These are phyloP conservation scores for Solea solea DNA, from an alignment of 2,113 vertebrate species.

Conservation along the genomic window DNA sequence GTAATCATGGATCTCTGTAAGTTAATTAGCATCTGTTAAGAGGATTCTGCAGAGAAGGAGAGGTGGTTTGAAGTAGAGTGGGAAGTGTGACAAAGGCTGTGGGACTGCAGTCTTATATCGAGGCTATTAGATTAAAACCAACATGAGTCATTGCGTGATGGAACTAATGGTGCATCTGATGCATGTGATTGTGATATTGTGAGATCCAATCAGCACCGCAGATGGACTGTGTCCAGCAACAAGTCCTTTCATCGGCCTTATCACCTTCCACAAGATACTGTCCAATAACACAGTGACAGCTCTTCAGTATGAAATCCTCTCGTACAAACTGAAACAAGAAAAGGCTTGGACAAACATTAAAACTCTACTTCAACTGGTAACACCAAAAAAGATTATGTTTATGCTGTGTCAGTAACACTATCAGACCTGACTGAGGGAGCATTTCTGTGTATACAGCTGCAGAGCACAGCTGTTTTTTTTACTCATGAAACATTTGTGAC, in stretches of 20 bases:
- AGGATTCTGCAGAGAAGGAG: conserved; percentile 37
- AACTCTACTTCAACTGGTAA: no score
- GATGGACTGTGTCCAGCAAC: conserved; percentile 13
- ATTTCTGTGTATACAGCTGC: no score
- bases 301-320: conserved; percentile 35
- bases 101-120: conserved; percentile 26
- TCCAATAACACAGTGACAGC: conserved; percentile 22
- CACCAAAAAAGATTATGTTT: no score
- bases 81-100: conserved; percentile 35
- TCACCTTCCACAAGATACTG: conserved; percentile 25
- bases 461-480: no score
- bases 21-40: conserved; percentile 73
- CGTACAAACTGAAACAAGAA: no score
- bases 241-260: conserved; percentile 38
- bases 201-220: conserved; percentile 43
- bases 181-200: conserved; percentile 47
- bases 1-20: conserved; percentile 76
- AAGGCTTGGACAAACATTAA: no score
- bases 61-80: conserved; percentile 32
- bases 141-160: conserved; percentile 50
- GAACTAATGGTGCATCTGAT: conserved; percentile 56
- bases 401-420: no score
- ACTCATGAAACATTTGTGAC: no score
- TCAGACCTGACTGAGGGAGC: no score
- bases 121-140: conserved; percentile 55